phyloP scores from a whole-genome alignment of 2,888 invertebrate species.

The Hymenopus coronatus region DNA sequence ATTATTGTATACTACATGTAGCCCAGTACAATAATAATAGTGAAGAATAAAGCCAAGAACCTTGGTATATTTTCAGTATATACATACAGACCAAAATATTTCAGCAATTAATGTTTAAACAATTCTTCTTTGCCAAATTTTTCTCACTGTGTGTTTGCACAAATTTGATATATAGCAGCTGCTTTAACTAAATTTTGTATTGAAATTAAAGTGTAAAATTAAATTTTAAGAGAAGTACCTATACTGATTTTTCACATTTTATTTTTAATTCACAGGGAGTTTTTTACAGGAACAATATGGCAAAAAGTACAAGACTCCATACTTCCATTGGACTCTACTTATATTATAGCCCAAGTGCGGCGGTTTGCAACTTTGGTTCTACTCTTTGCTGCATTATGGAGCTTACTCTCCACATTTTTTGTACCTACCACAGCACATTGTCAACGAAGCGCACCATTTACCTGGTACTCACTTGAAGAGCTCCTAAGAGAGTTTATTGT shows the following conservation, averaged over 20 bases:
- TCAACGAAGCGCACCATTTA: neutral
- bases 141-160: too few species aligned
- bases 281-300: neutral
- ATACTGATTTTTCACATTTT: neutral
- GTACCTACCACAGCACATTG: neutral
- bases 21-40: too few species aligned
- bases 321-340: neutral
- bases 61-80: too few species aligned
- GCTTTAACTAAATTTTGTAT: too few species aligned
- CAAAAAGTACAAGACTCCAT: neutral
- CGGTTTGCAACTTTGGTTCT: conserved; percentile 3
- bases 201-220: too few species aligned
- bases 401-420: neutral
- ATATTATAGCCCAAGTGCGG: neutral
- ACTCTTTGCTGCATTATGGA: neutral
- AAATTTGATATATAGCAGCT: too few species aligned
- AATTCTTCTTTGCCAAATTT: too few species aligned
- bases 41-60: too few species aligned
- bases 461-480: neutral
- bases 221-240: neutral
- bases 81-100: too few species aligned
- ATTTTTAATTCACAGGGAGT: neutral
- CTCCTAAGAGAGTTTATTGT: neutral
- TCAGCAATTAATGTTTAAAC: too few species aligned
- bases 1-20: too few species aligned